These are phyloP conservation scores for Zaprionus lineosus DNA, from an alignment of 2,888 invertebrate genomes.

Conservation along the genomic window DNA sequence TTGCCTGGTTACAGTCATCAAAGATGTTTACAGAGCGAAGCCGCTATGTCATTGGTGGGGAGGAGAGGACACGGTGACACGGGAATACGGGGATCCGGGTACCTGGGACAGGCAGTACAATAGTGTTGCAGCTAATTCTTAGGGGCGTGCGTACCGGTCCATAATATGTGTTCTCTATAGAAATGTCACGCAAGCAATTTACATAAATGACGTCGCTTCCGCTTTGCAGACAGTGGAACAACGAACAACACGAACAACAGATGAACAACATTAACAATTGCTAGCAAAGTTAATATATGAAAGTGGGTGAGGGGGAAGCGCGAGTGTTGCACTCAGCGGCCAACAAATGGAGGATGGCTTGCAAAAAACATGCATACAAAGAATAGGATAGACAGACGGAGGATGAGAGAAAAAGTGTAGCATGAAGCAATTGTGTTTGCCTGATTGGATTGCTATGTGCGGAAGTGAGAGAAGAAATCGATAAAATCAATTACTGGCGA, in stretches of 20 bases:
- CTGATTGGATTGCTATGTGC: constrained; percentile 50
- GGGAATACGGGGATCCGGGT: not conserved
- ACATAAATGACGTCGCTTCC: constrained; percentile 76
- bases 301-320: constrained; percentile 7
- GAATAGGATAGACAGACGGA: constrained; percentile 21
- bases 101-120: constrained; percentile 14
- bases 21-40: constrained; percentile 49
- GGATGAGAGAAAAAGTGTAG: constrained; percentile 57
- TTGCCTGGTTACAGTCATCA: constrained; percentile 41
- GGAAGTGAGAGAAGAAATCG: constrained; percentile 66
- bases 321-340: constrained; percentile 15
- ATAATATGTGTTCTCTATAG: constrained; percentile 53
- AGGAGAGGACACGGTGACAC: not conserved
- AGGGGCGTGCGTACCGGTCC: constrained; percentile 58
- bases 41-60: constrained; percentile 28
- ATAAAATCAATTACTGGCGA: constrained; percentile 45
- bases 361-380: constrained; percentile 14
- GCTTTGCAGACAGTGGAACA: constrained; percentile 33
- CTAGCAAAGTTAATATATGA: constrained; percentile 43
- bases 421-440: constrained; percentile 45
- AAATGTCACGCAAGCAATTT: constrained; percentile 80
- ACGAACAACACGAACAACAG: not conserved
- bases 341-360: constrained; percentile 44
- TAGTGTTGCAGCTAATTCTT: constrained; percentile 42
- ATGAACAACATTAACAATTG: constrained; percentile 35